A percentile compares a stretch with the other conserved stretches of the same genome.
Conservation (phyloP, 2,797 vertebrate species). For the Enteromius radiatus region DNA sequence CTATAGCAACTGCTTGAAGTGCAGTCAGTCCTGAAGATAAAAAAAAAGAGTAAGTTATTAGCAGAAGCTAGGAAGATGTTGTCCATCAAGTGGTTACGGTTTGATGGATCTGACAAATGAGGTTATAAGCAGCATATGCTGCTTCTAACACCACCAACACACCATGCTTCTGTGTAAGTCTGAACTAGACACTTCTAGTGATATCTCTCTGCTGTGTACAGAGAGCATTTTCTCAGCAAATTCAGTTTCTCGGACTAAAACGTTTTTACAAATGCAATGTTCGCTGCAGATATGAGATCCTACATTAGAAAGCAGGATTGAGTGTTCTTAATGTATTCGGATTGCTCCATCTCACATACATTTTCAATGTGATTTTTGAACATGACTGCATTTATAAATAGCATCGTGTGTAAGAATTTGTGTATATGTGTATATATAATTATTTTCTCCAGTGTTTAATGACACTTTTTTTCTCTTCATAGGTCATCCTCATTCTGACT, state of each 20-base stretch:
- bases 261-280: not conserved
- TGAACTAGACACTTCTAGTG: not conserved
- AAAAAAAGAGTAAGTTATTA: constrained; percentile 11
- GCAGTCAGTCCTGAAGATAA: constrained; percentile 1
- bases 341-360: not conserved
- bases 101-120: constrained; percentile 11
- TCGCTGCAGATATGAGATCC: not conserved
- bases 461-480: constrained; percentile 42
- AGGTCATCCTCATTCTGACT: constrained; percentile 98
- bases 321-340: not conserved
- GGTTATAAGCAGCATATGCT: not conserved
- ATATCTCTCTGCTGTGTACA: not conserved
- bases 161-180: constrained; percentile 1
- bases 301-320: not conserved
- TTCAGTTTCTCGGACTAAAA: not conserved
- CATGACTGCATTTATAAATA: constrained; percentile 11
- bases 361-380: not conserved
- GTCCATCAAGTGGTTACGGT: constrained; percentile 3
- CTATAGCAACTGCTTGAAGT: constrained; percentile 16
- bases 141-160: constrained; percentile 11
- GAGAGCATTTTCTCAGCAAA: not conserved
- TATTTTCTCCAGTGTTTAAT: not conserved
- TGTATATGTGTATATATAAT: not conserved
- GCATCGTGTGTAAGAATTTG: not conserved
- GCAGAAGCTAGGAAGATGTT: constrained; percentile 26